These are phyloP conservation scores for Aphidius ervi DNA, from an alignment of 1,140 invertebrate species.

Conservation along the genomic window DNA sequence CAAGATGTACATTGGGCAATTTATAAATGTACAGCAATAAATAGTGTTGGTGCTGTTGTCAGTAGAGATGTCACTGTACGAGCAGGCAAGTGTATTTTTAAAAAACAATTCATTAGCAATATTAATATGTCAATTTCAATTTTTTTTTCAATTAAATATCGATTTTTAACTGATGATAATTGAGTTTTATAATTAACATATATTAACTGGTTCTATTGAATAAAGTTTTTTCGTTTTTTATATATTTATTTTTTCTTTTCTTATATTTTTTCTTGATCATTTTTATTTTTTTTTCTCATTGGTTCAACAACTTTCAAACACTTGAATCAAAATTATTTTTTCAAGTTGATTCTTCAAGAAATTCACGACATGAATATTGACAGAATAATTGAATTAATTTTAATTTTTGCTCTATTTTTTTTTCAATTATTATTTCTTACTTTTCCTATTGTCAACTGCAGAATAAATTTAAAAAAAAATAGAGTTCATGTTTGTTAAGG, in stretches of 20 bases:
- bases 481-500: neutral
- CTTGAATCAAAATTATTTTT: neutral
- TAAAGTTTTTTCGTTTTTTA: no score
- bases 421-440: neutral
- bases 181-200: no score
- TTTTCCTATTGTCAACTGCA: neutral
- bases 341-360: slow-evolving; percentile 1
- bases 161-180: no score
- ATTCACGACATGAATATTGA: slow-evolving; percentile 14
- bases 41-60: slow-evolving; percentile 62
- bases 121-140: no score
- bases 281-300: no score
- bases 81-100: slow-evolving; percentile 51
- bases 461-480: slow-evolving; percentile 4
- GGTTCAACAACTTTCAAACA: no score
- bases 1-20: slow-evolving; percentile 65
- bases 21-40: slow-evolving; percentile 66
- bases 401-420: neutral
- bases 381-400: slow-evolving; percentile 11
- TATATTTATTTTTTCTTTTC: neutral
- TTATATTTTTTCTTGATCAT: neutral
- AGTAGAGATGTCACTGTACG: slow-evolving; percentile 66
- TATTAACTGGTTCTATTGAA: no score
- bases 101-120: no score
- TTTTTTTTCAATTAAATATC: no score